Evolutionary conservation across 2,888 invertebrate species (phyloP).

Genomic region (Harpalus rufipes): DNA sequence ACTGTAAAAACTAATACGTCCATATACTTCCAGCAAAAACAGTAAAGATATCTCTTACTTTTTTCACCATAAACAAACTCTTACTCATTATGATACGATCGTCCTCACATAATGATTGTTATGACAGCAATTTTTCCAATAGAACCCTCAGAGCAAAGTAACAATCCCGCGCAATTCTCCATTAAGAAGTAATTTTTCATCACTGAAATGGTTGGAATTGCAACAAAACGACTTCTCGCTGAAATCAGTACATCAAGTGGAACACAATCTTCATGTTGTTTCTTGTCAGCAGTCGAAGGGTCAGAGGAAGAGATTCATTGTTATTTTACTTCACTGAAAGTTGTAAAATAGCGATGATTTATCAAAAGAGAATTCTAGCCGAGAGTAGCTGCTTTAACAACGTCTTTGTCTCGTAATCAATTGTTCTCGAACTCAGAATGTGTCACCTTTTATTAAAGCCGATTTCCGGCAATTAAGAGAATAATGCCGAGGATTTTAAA

Average conservation of each 20-base stretch:
- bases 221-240: constrained; percentile 2
- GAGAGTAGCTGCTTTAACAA: not conserved
- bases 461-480: constrained; percentile 45
- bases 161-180: not conserved
- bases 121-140: not conserved
- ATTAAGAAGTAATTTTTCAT: constrained; percentile 1
- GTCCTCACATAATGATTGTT: not conserved
- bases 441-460: constrained; percentile 53
- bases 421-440: constrained; percentile 44
- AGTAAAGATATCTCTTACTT: no score
- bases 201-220: not conserved
- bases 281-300: not conserved
- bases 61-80: no score
- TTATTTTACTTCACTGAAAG: constrained; percentile 21
- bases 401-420: constrained; percentile 51
- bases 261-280: constrained; percentile 42
- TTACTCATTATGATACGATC: not conserved
- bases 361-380: constrained; percentile 14
- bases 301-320: constrained; percentile 37
- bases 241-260: constrained; percentile 33
- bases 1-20: no score
- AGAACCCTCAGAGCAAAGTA: not conserved
- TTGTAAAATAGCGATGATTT: constrained; percentile 54
- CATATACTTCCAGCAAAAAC: no score
- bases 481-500: constrained; percentile 43